Evolutionary conservation across 2,888 invertebrate genomes (phyloP), one percentile per base, ranked within the genome.

Genomic region (Andrena hattorfiana): DNA sequence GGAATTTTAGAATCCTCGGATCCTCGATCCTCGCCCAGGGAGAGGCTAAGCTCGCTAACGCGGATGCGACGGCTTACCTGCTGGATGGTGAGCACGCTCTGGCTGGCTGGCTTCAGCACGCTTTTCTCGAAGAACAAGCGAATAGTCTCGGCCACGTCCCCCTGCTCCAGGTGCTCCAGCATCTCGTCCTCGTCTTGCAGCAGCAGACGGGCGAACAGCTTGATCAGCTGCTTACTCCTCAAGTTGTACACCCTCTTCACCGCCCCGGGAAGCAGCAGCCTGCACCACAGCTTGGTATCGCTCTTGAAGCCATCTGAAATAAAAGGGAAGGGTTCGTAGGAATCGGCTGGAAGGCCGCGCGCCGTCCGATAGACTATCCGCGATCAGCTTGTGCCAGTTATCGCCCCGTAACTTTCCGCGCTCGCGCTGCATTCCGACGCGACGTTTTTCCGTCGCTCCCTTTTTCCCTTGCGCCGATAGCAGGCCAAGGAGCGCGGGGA

Each of bases 101-200:
- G 96, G 59, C 94, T 93, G 8, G 95, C 94, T 0, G 98, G 97
- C 85, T 95, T 94, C 10, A 95, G 89, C 59, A 91, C 93, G 66
- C 97, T 97, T 76, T 95, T 94, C 81, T 96, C 96, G 93, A 97
- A 98, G 93, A 97, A 98, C 73, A 95, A 94, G 83, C 96, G 95
- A 48, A 99, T 96, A 0, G 99, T 99, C 91, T 98, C 97, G 0
- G 98, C 98, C 1, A 99, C 96, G 94, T 99, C 99, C 0, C 98
- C 98, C 92, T 98, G 96, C 91, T 98, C 98, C 87, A 99, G 95
- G 94, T 98, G 96, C 86, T 97, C 96, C 8, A 97, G 94, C 98
- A 99, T 98, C 63, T 96, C 97, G 87, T 97, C 96, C 82, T 96
- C 96, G 93, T 97, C 96, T 0, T 95, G 95, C 2, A 95, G 94